Evolutionary conservation across 2,888 invertebrate genomes (phyloP).

Genomic region (Alitta virens): DNA sequence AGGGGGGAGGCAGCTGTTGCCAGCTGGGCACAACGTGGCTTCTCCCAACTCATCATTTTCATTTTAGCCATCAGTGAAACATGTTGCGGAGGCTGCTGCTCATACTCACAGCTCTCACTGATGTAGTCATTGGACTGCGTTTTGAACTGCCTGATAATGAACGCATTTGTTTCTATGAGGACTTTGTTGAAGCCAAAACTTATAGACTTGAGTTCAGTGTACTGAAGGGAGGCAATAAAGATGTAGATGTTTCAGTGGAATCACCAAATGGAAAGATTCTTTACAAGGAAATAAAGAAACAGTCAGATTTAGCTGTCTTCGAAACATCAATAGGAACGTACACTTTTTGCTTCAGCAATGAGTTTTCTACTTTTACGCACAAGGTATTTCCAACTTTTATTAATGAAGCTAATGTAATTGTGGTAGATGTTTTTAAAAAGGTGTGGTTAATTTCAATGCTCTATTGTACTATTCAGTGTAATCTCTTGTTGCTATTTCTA

Average conservation of each 20-base stretch:
- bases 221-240: constrained; percentile 47
- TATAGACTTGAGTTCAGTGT: constrained; percentile 46
- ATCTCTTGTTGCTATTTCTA: too few relatives aligned
- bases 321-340: constrained; percentile 47
- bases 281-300: constrained; percentile 36
- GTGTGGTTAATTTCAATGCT: too few relatives aligned
- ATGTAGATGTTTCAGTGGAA: constrained; percentile 43
- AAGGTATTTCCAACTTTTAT: constrained; percentile 30
- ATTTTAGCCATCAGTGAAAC: too few relatives aligned
- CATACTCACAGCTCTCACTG: too few relatives aligned
- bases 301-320: constrained; percentile 34
- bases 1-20: too few relatives aligned
- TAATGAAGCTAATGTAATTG: too few relatives aligned
- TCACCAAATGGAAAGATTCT: constrained; percentile 48
- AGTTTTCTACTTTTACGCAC: constrained; percentile 48
- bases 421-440: too few relatives aligned
- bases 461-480: too few relatives aligned
- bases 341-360: constrained; percentile 43
- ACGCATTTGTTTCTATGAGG: constrained; percentile 43
- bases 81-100: too few relatives aligned
- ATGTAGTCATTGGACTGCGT: too few relatives aligned
- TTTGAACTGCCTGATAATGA: constrained; percentile 47
- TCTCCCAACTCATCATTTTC: too few relatives aligned
- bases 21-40: too few relatives aligned
- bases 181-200: constrained; percentile 34